Evolutionary conservation across 2,797 vertebrate species (phyloP).

Genomic region (Bovichtus variegatus): DNA sequence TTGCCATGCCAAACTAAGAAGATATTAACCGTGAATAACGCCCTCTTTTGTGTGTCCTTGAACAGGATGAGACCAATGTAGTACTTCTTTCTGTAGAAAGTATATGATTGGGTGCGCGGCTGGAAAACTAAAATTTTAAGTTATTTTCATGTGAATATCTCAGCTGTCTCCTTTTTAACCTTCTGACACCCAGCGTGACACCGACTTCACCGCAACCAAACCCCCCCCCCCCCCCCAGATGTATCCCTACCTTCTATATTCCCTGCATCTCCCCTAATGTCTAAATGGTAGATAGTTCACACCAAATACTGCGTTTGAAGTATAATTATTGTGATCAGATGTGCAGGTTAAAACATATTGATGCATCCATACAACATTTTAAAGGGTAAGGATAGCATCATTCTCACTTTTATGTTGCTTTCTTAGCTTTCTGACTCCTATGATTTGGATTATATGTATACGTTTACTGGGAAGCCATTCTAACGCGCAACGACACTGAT

Average conservation of each 20-base stretch:
- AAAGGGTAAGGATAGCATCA: neutral
- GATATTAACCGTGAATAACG: neutral
- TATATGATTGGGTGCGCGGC: neutral
- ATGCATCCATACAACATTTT: neutral
- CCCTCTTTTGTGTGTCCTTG: neutral
- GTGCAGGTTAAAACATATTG: neutral
- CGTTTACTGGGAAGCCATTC: neutral
- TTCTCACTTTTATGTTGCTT: neutral
- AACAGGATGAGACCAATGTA: neutral
- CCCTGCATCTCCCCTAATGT: neutral
- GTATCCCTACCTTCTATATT: conserved; percentile 12
- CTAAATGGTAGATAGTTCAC: neutral
- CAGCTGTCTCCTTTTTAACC: neutral
- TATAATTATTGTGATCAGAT: neutral
- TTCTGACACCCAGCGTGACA: neutral
- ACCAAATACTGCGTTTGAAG: neutral
- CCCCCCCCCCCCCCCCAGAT: neutral
- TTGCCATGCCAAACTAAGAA: neutral
- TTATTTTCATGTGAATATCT: neutral
- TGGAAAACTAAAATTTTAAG: neutral
- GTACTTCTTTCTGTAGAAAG: neutral
- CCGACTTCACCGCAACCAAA: neutral
- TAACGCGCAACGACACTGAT: neutral
- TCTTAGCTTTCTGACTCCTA: neutral
- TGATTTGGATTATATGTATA: too few relatives aligned